Evolutionary conservation across 1,140 invertebrate species (phyloP).

Genomic region (Armadillidium nasatum): DNA sequence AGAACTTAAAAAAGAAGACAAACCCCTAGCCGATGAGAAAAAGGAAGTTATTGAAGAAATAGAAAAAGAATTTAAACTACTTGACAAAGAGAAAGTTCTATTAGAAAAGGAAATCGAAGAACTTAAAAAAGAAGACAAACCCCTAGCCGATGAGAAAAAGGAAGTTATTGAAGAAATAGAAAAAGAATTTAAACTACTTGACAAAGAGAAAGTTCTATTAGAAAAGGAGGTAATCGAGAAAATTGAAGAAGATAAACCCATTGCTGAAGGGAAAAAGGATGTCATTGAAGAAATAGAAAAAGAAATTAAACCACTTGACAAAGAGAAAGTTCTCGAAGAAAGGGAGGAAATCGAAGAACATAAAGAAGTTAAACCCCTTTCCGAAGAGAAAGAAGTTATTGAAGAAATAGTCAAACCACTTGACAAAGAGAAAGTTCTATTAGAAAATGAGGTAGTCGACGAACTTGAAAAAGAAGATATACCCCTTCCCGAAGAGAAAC

Average conservation of each 20-base stretch:
- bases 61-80: background rate
- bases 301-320: background rate
- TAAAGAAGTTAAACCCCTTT: conserved; percentile 32
- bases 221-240: background rate
- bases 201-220: background rate
- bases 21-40: background rate
- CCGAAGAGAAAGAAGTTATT: conserved; percentile 46
- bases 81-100: background rate
- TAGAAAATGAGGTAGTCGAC: too few relatives aligned
- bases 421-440: too few relatives aligned
- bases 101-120: too few relatives aligned
- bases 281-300: background rate
- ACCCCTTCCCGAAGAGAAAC: too few relatives aligned
- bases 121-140: background rate
- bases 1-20: background rate
- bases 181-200: too few relatives aligned
- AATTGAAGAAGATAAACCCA: background rate
- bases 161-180: background rate
- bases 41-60: background rate
- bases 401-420: conserved; percentile 39
- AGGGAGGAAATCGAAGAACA: conserved; percentile 27
- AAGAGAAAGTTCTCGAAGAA: background rate
- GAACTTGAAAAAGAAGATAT: too few relatives aligned
- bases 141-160: background rate
- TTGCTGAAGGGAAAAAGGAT: background rate